Evolutionary conservation across 2,888 invertebrate species (phyloP), one percentile per base, ranked within the genome.

Genomic region (Temnothorax ravouxi): DNA sequence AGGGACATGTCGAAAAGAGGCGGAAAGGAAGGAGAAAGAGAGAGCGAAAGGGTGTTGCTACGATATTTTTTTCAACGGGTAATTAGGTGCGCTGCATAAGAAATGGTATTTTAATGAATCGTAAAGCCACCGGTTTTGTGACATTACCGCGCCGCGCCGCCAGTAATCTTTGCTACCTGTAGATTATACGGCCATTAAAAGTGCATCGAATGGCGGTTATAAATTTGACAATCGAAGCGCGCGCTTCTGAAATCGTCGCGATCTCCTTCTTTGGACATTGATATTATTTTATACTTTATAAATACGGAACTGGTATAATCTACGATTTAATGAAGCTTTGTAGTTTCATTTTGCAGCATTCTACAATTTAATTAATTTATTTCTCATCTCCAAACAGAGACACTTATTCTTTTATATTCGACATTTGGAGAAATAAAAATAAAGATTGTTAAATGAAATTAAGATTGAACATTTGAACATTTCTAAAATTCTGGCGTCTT

Each of bases 41-140:
- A 29, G 64, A 74, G 83, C 75, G 84, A 82, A 87, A 74, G 72
- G 80, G 81, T 75, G 80, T 72, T 80, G 56, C 59, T 69, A 72
- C 50, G 75, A 69, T 85, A 87, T 88, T 87, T 88, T 88, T 88
- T 87, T 89, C 81, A 75, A 64, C 76, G 87, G 85, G 89, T 91
- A 92, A 92, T 93, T 93, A 93, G 91, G 89, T 91, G 90, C 91
- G 92, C 91, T 92, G 92, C 92, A 92, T 92, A 92, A 93, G 92
- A 92, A 93, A 92, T 92, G 93, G 93, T 90, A 92, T 93, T 93
- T 93, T 93, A 93, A 93, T 93, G 93, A 93, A 92, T 93, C 92
- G 91, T 92, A 93, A 93, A 76, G 88, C 88, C 88, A 80, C 90
- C 80, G 87, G 88, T 89, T 89, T 88, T 87, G 88, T 87, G 88